Conservation (phyloP, 2,797 vertebrate species). For the Crocodylus rhombifer region DNA sequence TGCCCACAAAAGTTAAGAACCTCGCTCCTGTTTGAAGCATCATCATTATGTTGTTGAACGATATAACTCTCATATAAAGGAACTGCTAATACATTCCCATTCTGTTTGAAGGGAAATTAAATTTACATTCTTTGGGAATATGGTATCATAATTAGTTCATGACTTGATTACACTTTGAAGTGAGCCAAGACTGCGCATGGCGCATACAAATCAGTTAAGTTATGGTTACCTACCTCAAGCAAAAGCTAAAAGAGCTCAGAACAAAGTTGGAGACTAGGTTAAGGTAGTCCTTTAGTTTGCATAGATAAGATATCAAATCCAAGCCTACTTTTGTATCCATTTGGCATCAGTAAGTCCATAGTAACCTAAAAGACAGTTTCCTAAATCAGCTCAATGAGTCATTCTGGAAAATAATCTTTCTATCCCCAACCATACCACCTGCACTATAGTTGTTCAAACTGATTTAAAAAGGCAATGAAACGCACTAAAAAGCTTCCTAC, state of each 20-base stretch:
- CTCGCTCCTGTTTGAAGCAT: constrained; percentile 60
- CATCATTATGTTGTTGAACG: constrained; percentile 64
- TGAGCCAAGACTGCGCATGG: constrained; percentile 47
- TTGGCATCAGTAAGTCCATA: constrained; percentile 30
- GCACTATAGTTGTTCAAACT: constrained; percentile 39
- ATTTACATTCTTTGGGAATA: constrained; percentile 80
- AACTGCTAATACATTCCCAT: constrained; percentile 67
- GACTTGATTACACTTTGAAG: constrained; percentile 81
- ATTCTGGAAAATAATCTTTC: constrained; percentile 33
- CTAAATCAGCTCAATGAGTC: constrained; percentile 41
- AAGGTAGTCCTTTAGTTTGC: not conserved
- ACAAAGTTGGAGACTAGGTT: constrained; percentile 49
- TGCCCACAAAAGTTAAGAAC: constrained; percentile 64
- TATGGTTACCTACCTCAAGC: constrained; percentile 58
- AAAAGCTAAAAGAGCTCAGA: constrained; percentile 39
- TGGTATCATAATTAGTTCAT: constrained; percentile 78
- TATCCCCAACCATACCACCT: constrained; percentile 27
- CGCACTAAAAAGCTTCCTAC: constrained; percentile 8
- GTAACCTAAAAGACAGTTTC: constrained; percentile 29
- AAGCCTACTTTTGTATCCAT: constrained; percentile 41
- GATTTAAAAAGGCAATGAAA: constrained; percentile 32
- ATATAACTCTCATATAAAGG: constrained; percentile 62
- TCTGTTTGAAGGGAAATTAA: constrained; percentile 79
- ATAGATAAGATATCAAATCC: constrained; percentile 39
- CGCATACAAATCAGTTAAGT: constrained; percentile 71